These are phyloP conservation scores for Chloropsis hardwickii DNA, from an alignment of 2,113 vertebrate species.

Conservation along the genomic window DNA sequence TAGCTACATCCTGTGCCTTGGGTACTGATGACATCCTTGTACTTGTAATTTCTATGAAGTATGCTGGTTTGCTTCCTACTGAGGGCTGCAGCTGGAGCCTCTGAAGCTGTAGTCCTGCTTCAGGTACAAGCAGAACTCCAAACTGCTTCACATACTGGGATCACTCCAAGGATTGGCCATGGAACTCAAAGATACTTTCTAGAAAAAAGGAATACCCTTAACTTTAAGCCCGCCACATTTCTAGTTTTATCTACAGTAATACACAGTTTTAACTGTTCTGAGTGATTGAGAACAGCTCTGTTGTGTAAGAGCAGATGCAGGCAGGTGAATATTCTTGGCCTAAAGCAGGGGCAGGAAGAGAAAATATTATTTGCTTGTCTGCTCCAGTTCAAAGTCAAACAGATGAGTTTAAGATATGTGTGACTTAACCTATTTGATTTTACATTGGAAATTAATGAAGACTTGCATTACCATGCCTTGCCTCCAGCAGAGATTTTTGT, in stretches of 20 bases:
- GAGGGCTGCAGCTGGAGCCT: not conserved
- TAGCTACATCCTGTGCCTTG: not conserved
- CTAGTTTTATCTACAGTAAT: not conserved
- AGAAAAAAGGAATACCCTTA: not conserved
- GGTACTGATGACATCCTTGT: not conserved
- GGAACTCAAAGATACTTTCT: not conserved
- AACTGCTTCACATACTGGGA: not conserved
- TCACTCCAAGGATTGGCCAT: not conserved
- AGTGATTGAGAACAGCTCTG: not conserved
- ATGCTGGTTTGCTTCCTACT: not conserved
- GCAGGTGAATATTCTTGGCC: not conserved
- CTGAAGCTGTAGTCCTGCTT: not conserved
- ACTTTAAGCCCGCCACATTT: not conserved
- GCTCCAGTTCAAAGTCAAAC: constrained; percentile 17
- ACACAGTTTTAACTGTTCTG: not conserved
- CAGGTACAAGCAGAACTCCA: not conserved
- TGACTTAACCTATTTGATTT: constrained; percentile 3
- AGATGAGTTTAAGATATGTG: not conserved
- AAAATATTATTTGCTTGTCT: not conserved
- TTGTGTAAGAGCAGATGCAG: not conserved
- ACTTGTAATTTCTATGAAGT: not conserved
- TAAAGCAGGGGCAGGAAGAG: constrained; percentile 4
- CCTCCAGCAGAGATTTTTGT: constrained; percentile 3
- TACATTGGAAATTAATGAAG: not conserved
- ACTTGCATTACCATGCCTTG: not conserved